Base-by-base conservation (phyloP, 2,113 vertebrate genomes). In the Lagenorhynchus albirostris region DNA sequence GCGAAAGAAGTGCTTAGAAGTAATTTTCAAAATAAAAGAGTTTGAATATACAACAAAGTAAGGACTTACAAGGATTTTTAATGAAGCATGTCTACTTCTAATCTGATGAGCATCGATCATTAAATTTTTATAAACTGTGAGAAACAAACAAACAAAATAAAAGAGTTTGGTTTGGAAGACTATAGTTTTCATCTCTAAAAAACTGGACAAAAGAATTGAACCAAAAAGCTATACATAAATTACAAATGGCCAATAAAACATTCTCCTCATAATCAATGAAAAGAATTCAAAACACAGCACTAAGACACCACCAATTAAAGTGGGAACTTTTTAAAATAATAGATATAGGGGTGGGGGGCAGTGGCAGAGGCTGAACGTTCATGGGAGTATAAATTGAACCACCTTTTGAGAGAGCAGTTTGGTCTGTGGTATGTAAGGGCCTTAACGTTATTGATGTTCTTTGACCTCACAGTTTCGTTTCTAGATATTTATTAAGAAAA, bases 101-200 rank as follows among this genome's bases (percentile, higher is more conserved):
- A 80, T 80, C 67, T 83, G 65, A 85, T 85, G 33, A 65, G 47
- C 3, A 84, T 50, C 31, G 6, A 73, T 36, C 55, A 73, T 80
- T 50, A 93, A 36, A 44, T 88, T 74, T 91, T 92, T 74, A 76
- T 53, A 81, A 82, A 74, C 25, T 71, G 29, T 67, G 31, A 62
- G 21, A 62, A 62, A 62, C 60, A 62, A 62, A 4, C 60, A 62
- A 62, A 25, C 60, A 62, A 62, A 62, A 62, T 62, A 62, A 70
- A 38, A 38, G 68, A 8, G 20, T 70, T 70, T 36, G 11, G 11
- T 85, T 58, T 88, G 33, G 77, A 95, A 95, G 65, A 65, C 9
- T 29, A 13, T 53, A 77, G 81, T 85, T 91, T 81, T 33, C 15
- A 18, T 29, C 11, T 76, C 77, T 53, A 80, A 67, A 81, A 87